Base-by-base conservation (phyloP, 30 jellyfish, hydroid and myxozoan genomes). In the Pelagia noctiluca region DNA sequence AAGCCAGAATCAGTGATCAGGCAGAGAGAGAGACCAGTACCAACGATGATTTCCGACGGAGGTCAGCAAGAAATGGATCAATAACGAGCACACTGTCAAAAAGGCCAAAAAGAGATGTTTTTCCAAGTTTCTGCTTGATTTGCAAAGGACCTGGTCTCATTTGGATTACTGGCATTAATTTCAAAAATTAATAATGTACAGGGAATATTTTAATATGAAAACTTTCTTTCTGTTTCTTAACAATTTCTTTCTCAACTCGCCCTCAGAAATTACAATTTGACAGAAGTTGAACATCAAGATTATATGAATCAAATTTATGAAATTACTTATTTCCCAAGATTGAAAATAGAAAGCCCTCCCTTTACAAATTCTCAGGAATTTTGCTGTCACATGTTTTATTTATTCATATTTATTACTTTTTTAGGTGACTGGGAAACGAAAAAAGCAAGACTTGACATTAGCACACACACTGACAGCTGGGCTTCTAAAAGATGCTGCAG, bases 391-490 rank as follows among this genome's bases (percentile, higher is more conserved):
- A n/a, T n/a, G n/a, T n/a, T n/a, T n/a, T n/a, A n/a, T n/a, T n/a
- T n/a, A 32, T 74, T 49, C 71, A 32, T 74, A 7, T 19, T 36
- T 74, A 50, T 74, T 23, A 21, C n/a, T n/a, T 74, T 47, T 30
- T 36, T 50, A 74, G 73, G 76, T 32, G 24, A 21, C 73, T 22
- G 85, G 85, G 35, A 74, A 74, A 52, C 3, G 85, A 74, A 74
- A 28, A 16, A 31, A 3, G 18, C 76, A 49, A 74, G 73, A 74
- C 24, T 34, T 74, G n/a, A 31, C 37, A 33, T 29, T 22, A 36
- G 85, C 85, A 0, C 76, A 74, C 32, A 74, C 85, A 26, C 28
- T 49, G 26, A 50, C 35, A 24, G 85, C 76, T 36, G 88, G 88
- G 78, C 35, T 76, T 0, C 82, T 76, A 25, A 25, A 42, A 33